phyloP scores from a whole-genome alignment of 1,140 invertebrate genomes.

The Lycorma delicatula region DNA sequence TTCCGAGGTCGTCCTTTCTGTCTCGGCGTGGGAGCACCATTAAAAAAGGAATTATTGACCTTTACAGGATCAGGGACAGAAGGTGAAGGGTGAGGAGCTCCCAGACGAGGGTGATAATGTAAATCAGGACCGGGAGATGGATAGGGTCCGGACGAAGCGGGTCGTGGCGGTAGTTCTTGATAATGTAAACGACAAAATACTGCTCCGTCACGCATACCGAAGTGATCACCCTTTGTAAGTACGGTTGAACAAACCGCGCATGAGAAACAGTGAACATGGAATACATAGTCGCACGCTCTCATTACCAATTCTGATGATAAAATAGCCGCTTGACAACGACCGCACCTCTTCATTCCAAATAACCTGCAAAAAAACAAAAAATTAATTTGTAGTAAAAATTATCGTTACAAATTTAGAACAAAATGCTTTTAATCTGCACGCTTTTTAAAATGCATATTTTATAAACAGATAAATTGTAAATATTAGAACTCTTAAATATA shows the following conservation, averaged over 20 bases:
- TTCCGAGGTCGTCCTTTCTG: constrained; percentile 89
- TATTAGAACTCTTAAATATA: too few species aligned
- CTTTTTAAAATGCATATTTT: too few species aligned
- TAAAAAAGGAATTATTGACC: constrained; percentile 57
- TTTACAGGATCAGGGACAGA: constrained; percentile 34
- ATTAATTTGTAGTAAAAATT: too few species aligned
- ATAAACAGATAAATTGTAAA: too few species aligned
- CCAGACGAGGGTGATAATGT: constrained; percentile 40
- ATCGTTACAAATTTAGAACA: too few species aligned
- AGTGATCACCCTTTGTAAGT: constrained; percentile 84
- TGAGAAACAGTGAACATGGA: constrained; percentile 91
- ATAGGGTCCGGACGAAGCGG: constrained; percentile 46
- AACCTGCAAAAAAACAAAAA: constrained; percentile 48
- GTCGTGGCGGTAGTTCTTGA: constrained; percentile 37
- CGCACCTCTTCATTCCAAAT: constrained; percentile 74
- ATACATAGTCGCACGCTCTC: constrained; percentile 84
- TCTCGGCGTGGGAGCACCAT: constrained; percentile 55
- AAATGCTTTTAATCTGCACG: too few species aligned
- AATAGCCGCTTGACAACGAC: constrained; percentile 81
- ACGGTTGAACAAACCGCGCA: constrained; percentile 83
- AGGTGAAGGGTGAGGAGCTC: constrained; percentile 19
- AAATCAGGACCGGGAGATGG: constrained; percentile 40
- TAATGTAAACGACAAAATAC: constrained; percentile 79
- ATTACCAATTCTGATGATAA: constrained; percentile 91
- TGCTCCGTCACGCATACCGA: constrained; percentile 77